These are phyloP conservation scores for Pogonomyrmex californicus DNA, from an alignment of 1,140 invertebrate genomes.

Conservation along the genomic window DNA sequence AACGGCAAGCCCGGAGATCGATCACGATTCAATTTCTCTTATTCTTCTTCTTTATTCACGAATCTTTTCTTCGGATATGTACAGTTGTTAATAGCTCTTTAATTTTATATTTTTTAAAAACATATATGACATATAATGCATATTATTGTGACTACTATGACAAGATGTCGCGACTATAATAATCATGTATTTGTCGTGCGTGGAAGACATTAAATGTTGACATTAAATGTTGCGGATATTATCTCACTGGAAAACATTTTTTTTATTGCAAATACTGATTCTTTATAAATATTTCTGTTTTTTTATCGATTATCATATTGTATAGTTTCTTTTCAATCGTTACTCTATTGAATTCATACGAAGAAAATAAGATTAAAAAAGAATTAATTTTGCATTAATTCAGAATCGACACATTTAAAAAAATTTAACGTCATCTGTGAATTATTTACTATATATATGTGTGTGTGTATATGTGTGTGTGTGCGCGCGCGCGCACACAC, in stretches of 20 bases:
- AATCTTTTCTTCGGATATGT: conserved; percentile 75
- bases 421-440: neutral
- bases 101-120: conserved; percentile 82
- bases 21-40: conserved; percentile 17
- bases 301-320: neutral
- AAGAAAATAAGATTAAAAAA: neutral
- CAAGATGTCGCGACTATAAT: conserved; percentile 37
- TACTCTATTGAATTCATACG: neutral
- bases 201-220: neutral
- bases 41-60: conserved; percentile 46
- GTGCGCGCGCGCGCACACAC: too few relatives aligned
- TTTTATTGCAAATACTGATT: neutral
- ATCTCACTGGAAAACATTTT: neutral
- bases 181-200: conserved; percentile 5
- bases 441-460: neutral
- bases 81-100: conserved; percentile 86
- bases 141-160: conserved; percentile 26
- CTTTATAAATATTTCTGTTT: neutral
- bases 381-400: neutral
- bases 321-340: neutral
- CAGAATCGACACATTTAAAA: neutral
- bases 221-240: neutral
- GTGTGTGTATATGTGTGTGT: too few relatives aligned
- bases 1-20: conserved; percentile 46
- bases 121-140: conserved; percentile 3